These are phyloP conservation scores for Lumbricus terrestris DNA, from an alignment of 2,888 invertebrate species.

Conservation along the genomic window DNA sequence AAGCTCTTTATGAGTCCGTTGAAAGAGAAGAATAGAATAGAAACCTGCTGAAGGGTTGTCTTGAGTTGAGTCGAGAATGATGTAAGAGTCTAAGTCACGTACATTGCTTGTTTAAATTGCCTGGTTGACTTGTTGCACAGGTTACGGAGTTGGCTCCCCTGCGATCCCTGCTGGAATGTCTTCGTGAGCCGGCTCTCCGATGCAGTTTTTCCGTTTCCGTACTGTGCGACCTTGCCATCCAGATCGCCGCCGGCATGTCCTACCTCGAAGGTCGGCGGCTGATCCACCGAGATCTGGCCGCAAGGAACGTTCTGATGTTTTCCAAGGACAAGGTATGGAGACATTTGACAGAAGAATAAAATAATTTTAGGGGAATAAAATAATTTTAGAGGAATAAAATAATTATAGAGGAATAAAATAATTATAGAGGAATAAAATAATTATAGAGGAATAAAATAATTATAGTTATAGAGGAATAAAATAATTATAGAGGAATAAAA, in stretches of 20 bases:
- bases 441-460: too few relatives aligned
- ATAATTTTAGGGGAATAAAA: too few relatives aligned
- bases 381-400: too few relatives aligned
- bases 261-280: constrained; percentile 93
- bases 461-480: too few relatives aligned
- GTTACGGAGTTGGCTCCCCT: constrained; percentile 93
- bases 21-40: too few relatives aligned
- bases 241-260: constrained; percentile 80
- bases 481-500: too few relatives aligned
- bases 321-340: constrained; percentile 77
- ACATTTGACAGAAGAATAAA: not conserved
- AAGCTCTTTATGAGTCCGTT: too few relatives aligned
- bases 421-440: too few relatives aligned
- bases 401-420: too few relatives aligned
- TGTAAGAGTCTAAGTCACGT: not conserved
- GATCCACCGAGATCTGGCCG: constrained; percentile 95
- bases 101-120: not conserved
- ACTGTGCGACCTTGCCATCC: constrained; percentile 84
- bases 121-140: constrained; percentile 55
- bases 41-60: too few relatives aligned
- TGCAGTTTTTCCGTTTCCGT: constrained; percentile 88
- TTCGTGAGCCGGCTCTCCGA: constrained; percentile 86
- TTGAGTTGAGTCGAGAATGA: too few relatives aligned
- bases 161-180: constrained; percentile 88
- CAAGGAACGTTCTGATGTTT: constrained; percentile 95